Evolutionary conservation across 1,140 invertebrate genomes (phyloP), one percentile per base, ranked within the genome.

Genomic region (Nylanderia fulva): DNA sequence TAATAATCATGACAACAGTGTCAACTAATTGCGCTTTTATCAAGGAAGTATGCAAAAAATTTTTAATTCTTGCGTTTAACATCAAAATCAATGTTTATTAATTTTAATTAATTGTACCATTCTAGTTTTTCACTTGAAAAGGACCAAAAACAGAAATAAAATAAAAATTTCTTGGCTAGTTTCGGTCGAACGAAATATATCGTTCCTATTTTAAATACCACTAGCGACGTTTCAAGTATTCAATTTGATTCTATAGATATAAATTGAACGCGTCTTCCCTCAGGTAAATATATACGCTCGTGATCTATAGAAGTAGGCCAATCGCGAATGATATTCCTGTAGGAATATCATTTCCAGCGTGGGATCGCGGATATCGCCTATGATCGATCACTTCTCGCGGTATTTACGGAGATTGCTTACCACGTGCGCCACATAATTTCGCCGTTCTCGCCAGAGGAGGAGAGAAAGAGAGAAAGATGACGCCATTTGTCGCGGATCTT

Each of bases 401-500:
- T 72, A 82, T 82, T 82, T 71, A 72, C 36, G 27, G 52, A 71
- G 63, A 33, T 24, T 60, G 77, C 36, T 58, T 71, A 33, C 36
- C 77, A 13, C 75, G 60, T 21, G 63, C 48, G 24, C 66, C 77
- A 58, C 52, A 33, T 72, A 82, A 82, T 82, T 82, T 72, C n/a
- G 45, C 15, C 74, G 27, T 15, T 42, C 21, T 60, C 36, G 11
- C 13, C 8, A 4, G 39, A 21, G 33, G 42, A 18, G 3, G 18
- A 45, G 33, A 52, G 52, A 4, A n/a, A 7, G 18, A 42, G 15
- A 29, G 5, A 24, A 5, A 29, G 15, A 9, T 1, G n/a, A 13
- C 24, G 21, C n/a, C 66, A 60, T 85, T 85, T 86, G 75, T 85
- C 83, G 74, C 54, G 56, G 68, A 85, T 80, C 85, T 85, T 85